Base-by-base conservation (phyloP, 2,797 vertebrate species). In the Toxotes lorentzi region DNA sequence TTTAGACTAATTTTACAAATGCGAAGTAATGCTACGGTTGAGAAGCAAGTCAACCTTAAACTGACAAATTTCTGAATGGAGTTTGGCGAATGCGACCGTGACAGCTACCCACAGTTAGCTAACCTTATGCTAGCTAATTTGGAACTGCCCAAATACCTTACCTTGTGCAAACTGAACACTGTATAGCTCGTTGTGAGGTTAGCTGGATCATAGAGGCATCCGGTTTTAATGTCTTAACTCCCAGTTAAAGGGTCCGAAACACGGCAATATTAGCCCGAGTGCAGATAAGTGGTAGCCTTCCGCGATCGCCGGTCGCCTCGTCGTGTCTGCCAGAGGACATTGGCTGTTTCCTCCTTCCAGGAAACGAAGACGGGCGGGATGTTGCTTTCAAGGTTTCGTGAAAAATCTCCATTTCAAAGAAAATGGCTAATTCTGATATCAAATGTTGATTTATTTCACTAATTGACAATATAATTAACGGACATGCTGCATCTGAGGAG, bases 201-300 rank as follows among this genome's bases (percentile, higher is more conserved):
- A 68, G 72, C 83, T 91, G 94, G 93, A 88, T 88, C 94, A 94
- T 95, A 95, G 92, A 94, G 90, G 90, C 92, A 88, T 88, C 81
- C 74, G 83, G 82, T 83, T 74, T 74, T 4, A 12, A 71, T 17
- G 64, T 78, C 83, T 76, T 70, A 56, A 74, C 67, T 76, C 48
- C 47, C 76, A 60, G 32, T 66, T 88, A 66, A 81, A 71, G 48
- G 61, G 47, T 84, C 32, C 32, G 32, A n/a, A 48, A 54, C 45
- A 10, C 59, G 70, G 64, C 27, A 19, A 30, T 27, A 30, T 70
- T 19, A 27, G 54, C 63, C 58, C 57, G 67, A 64, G 56, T 23
- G 58, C 53, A 5, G 66, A 66, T 51, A 2, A 34, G 50, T n/a
- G 59, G 2, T n/a, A 32, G 68, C 53, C 62, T 9, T 74, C 60